Evolutionary conservation across 2,113 vertebrate genomes (phyloP), one percentile per base, ranked within the genome.

Genomic region (Actinemys pallida): DNA sequence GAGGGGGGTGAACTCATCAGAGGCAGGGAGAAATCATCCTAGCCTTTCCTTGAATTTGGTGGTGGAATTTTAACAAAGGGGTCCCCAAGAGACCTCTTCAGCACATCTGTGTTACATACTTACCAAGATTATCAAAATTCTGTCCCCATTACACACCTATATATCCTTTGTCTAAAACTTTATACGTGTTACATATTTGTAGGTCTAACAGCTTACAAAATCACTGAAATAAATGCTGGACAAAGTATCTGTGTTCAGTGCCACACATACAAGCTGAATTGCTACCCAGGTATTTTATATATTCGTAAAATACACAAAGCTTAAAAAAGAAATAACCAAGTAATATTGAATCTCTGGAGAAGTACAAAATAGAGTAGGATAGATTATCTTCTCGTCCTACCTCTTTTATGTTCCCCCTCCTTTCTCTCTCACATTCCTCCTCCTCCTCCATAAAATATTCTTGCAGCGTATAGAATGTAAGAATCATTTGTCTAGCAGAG

Each of bases 391-490:
- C 45, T 92, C 78, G 91, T 20, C 42, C 52, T 39, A 16, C 78
- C 80, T 95, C 47, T 2, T 94, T 87, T 90, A 8, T 57, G 11
- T 89, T 95, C 31, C 69, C 84, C 49, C 8, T 45, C 0, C 12
- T 78, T 45, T 25, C 56, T 84, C 54, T 39, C 76, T 79, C 27
- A 20, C 1, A 0, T 90, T 95, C 65, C 14, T 29, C 52, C 90
- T 89, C 7, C 59, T 91, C 86, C 78, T 83, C 1, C 53, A 65
- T 83, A 72, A 88, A 93, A 53, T 52, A 92, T 2, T 11, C 45
- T 90, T 84, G 93, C 92, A 92, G 93, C 96, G 97, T 96, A 39
- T 95, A 91, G 96, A 97, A 96, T 95, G 95, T 93, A 45, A 95
- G 90, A 97, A 97, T 94, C 10, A 57, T 93, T 96, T 96, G 83